Conservation (phyloP, 2,888 invertebrate genomes). For the Polia nebulosa region DNA sequence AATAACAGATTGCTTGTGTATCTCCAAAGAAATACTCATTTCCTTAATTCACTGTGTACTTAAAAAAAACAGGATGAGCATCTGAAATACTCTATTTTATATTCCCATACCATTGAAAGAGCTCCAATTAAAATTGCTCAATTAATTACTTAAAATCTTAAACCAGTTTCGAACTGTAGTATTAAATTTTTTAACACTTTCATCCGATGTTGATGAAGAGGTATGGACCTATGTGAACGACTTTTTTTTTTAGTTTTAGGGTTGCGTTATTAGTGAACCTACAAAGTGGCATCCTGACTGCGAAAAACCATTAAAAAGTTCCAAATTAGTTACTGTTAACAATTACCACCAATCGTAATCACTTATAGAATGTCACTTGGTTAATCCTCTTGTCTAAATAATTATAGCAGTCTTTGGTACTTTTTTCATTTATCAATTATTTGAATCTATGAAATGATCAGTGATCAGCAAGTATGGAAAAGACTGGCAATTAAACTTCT, state of each 20-base stretch:
- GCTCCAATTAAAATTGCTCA: conserved; percentile 60
- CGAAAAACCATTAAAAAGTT: no score
- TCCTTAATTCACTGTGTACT: conserved; percentile 29
- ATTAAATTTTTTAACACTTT: conserved; percentile 56
- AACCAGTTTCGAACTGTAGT: conserved; percentile 40
- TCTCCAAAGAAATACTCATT: conserved; percentile 22
- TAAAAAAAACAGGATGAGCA: conserved; percentile 15
- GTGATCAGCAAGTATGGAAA: no score
- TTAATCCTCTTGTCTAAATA: no score
- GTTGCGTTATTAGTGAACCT: conserved; percentile 11
- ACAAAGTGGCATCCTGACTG: no score
- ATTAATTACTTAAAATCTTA: conserved; percentile 58
- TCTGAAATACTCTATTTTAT: conserved; percentile 23
- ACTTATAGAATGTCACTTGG: no score
- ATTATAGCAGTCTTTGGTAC: no score
- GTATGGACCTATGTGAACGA: neutral
- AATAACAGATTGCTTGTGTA: neutral
- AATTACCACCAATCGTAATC: no score
- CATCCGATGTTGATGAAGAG: conserved; percentile 37
- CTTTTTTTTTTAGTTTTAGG: conserved; percentile 6
- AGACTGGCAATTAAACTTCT: no score
- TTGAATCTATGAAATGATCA: no score
- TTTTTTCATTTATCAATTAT: no score
- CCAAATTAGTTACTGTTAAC: no score
- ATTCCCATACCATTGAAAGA: conserved; percentile 33